phyloP scores from a whole-genome alignment of 2,113 vertebrate species.

The Scortum barcoo region DNA sequence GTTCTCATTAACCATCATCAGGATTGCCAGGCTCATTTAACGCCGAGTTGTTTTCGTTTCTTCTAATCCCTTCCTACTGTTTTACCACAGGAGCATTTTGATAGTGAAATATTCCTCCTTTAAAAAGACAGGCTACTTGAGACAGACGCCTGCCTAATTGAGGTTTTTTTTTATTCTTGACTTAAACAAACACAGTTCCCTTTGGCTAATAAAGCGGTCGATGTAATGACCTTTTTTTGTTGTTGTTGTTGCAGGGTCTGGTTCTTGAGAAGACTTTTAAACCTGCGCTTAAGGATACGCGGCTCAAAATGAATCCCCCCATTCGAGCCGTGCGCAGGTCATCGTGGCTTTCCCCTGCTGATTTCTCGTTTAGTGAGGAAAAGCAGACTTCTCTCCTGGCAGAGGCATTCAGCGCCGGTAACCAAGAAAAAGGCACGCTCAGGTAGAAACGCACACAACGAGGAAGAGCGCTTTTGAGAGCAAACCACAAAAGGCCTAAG shows the following conservation, averaged over 20 bases:
- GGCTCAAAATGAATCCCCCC: slow-evolving; percentile 47
- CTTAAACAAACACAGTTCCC: slow-evolving; percentile 63
- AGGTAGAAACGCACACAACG: slow-evolving; percentile 46
- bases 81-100: slow-evolving; percentile 71
- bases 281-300: slow-evolving; percentile 53
- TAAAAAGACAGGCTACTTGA: slow-evolving; percentile 52
- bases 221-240: slow-evolving; percentile 48
- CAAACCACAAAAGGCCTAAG: slow-evolving; percentile 21
- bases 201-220: slow-evolving; percentile 53
- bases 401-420: slow-evolving; percentile 28
- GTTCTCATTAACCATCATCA: slow-evolving; percentile 64
- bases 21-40: slow-evolving; percentile 67
- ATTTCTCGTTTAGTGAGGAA: slow-evolving; percentile 73
- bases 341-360: slow-evolving; percentile 61
- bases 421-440: slow-evolving; percentile 55
- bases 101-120: slow-evolving; percentile 65
- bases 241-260: slow-evolving; percentile 36
- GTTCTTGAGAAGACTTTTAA: slow-evolving; percentile 52
- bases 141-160: slow-evolving; percentile 74
- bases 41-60: slow-evolving; percentile 64
- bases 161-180: slow-evolving; percentile 32
- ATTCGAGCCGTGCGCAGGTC: slow-evolving; percentile 36
- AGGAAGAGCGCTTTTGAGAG: slow-evolving; percentile 30
- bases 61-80: slow-evolving; percentile 75
- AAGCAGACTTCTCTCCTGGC: slow-evolving; percentile 72